A percentile compares a stretch with the other conserved stretches of the same genome.
Evolutionary conservation across 2,113 vertebrate species (phyloP).

Genomic region (Otis tarda): DNA sequence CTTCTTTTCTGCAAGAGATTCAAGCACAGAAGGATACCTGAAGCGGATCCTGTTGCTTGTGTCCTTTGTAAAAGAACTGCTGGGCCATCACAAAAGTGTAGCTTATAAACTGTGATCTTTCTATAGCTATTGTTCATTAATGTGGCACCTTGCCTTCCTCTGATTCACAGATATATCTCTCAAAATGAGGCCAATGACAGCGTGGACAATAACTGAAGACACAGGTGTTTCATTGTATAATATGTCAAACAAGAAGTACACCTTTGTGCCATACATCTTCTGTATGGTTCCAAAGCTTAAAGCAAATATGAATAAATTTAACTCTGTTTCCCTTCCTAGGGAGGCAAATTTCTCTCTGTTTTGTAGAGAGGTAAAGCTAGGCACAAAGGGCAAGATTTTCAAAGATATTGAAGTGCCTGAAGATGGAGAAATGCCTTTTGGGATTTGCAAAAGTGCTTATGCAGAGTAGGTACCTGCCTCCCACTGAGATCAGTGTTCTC

Average conservation of each 20-base stretch:
- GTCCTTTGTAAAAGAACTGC: background rate
- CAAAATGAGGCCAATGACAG: background rate
- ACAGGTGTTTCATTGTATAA: background rate
- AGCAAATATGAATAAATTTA: slow-evolving; percentile 61
- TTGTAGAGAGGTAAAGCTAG: slow-evolving; percentile 40
- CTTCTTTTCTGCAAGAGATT: background rate
- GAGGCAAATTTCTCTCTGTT: slow-evolving; percentile 25
- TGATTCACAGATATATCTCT: background rate
- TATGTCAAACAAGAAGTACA: background rate
- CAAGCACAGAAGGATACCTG: background rate
- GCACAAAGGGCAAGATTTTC: slow-evolving; percentile 61
- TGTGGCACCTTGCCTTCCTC: background rate
- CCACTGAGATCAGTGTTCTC: slow-evolving; percentile 68
- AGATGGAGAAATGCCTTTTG: slow-evolving; percentile 55
- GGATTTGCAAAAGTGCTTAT: slow-evolving; percentile 62
- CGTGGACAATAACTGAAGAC: background rate
- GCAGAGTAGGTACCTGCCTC: slow-evolving; percentile 53
- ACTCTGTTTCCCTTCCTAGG: slow-evolving; percentile 8
- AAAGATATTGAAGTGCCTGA: slow-evolving; percentile 51
- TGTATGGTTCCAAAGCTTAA: slow-evolving; percentile 37
- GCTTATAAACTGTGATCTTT: background rate
- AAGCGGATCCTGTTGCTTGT: background rate
- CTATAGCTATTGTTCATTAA: background rate
- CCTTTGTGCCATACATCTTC: slow-evolving; percentile 2
- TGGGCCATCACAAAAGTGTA: background rate